Percentiles rank a stretch among this genome's conserved stretches.
Conservation (phyloP, 2,888 invertebrate genomes). For the Aplocera efformata region DNA sequence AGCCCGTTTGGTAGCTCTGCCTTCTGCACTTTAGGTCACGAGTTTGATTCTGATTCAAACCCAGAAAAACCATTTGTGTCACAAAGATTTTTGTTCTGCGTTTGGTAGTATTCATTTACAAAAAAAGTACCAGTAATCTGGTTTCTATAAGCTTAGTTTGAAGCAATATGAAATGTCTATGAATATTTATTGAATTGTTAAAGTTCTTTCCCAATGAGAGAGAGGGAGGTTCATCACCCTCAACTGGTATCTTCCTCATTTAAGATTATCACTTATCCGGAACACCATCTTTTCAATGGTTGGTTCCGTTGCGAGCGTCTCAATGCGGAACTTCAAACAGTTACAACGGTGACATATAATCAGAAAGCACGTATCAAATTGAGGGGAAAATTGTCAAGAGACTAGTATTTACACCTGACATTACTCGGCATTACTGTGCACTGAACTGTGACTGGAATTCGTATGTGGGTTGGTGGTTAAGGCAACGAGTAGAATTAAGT, state of each 20-base stretch:
- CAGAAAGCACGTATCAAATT: slow-evolving; percentile 62
- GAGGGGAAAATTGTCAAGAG: slow-evolving; percentile 67
- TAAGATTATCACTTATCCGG: slow-evolving; percentile 4
- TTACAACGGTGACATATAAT: slow-evolving; percentile 35
- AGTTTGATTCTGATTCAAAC: too few species aligned
- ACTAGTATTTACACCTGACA: slow-evolving; percentile 32
- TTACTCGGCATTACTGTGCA: slow-evolving; percentile 53
- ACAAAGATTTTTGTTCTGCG: too few species aligned
- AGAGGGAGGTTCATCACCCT: too few species aligned
- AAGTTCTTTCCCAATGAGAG: too few species aligned
- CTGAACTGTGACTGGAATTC: slow-evolving; percentile 46
- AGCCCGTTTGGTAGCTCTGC: too few species aligned
- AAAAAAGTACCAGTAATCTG: too few species aligned
- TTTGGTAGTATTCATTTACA: too few species aligned
- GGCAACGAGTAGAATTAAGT: slow-evolving; percentile 1
- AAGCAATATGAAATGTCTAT: too few species aligned
- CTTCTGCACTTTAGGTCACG: too few species aligned
- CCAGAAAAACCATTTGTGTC: too few species aligned
- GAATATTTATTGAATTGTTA: too few species aligned
- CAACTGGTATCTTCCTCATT: neutral
- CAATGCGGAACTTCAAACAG: slow-evolving; percentile 34
- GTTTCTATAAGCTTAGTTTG: too few species aligned
- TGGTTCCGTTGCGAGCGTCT: slow-evolving; percentile 17
- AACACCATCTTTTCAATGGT: slow-evolving; percentile 1
- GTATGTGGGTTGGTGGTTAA: slow-evolving; percentile 14